Evolutionary conservation across 35 echinoderm and acorn worm genomes (phyloP), one percentile per base, ranked within the genome.

Genomic region (Hemicentrotus pulcherrimus): DNA sequence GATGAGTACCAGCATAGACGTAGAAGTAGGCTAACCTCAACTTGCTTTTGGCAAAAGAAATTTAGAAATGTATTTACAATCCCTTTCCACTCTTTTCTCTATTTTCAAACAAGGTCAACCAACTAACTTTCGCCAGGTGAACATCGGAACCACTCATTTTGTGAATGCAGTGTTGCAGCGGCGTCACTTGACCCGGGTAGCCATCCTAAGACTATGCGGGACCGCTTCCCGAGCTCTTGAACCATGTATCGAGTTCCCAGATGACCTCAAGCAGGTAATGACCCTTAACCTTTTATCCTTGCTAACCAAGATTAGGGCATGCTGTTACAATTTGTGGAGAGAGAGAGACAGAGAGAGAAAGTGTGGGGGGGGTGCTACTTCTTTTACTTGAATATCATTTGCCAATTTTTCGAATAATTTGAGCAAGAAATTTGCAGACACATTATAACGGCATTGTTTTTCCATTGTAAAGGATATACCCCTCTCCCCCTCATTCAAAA

Each of bases 141-240:
- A 99, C 78, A 97, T 99, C 88, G 98, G 98, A 28, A 99, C 98
- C n/a, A 99, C 98, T 70, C 98, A 99, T 47, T 99, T 99, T 92
- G 94, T 99, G 15, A 97, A 99, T 86, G 98, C 98, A 46, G 95
- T 99, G 9, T 85, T 99, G 33, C 98, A 99, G 86, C 94, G 98
- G 41, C 86, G 86, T 52, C 45, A 95, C 24, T 85, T 99, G n/a
- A 95, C 95, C 9, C 97, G 96, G n/a, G 98, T 99, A 12, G 78
- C 98, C 31, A 95, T 99, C 12, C 71, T 99, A 13, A 96, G 98
- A 88, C 94, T 99, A 1, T 99, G 98, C 91, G 98, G 98, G 15
- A 96, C 98, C 16, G 95, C 98, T 1, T 96, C 98, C 5, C 95
- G 31, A 2, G 86, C 97, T 31, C 93, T 99, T 32, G 86, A 95